Evolutionary conservation across 2,797 vertebrate genomes (phyloP).

Genomic region (Phalloptychus januarius): DNA sequence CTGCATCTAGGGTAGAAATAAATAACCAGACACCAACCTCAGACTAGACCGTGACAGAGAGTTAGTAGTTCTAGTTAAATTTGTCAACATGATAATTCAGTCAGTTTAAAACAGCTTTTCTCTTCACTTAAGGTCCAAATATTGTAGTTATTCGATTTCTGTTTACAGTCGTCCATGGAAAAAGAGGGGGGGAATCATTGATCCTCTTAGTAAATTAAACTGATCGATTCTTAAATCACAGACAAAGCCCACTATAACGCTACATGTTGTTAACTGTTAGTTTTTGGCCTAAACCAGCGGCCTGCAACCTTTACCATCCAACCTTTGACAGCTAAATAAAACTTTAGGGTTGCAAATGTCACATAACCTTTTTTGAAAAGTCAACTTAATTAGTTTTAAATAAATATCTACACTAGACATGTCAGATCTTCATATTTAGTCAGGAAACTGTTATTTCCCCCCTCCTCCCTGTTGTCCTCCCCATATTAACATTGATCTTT

Average conservation of each 20-base stretch:
- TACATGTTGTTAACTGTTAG: background rate
- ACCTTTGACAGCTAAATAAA: too few relatives aligned
- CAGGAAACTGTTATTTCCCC: too few relatives aligned
- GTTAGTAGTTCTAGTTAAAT: background rate
- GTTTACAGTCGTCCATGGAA: background rate
- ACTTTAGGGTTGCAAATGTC: too few relatives aligned
- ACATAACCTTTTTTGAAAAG: too few relatives aligned
- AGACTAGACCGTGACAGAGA: background rate
- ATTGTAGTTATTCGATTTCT: background rate
- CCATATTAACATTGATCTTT: too few relatives aligned
- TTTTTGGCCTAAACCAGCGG: background rate
- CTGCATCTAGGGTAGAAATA: background rate
- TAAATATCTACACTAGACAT: too few relatives aligned
- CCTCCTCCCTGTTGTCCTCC: too few relatives aligned
- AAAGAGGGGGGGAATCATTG: background rate
- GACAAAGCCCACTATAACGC: background rate
- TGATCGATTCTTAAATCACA: background rate
- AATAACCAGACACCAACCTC: background rate
- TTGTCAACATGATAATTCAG: background rate
- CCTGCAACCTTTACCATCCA: too few relatives aligned
- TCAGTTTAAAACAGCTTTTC: background rate
- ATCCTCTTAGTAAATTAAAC: background rate
- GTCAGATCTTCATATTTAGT: too few relatives aligned
- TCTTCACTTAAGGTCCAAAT: background rate
- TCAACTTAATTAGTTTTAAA: too few relatives aligned